phyloP scores from a whole-genome alignment of 2,888 invertebrate species.

The Alcis repandata region DNA sequence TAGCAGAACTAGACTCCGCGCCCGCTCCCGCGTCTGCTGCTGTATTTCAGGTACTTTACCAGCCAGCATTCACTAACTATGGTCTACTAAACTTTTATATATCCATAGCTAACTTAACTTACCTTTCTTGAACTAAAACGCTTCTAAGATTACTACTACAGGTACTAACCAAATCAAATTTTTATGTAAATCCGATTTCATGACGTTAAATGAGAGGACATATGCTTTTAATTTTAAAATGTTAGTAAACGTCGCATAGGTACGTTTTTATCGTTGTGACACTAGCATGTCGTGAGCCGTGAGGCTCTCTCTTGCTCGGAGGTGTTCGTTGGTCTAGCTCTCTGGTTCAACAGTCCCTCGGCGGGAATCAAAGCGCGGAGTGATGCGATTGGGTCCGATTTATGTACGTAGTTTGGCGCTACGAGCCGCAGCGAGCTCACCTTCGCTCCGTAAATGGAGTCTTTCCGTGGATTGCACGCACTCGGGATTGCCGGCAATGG shows the following conservation, averaged over 20 bases:
- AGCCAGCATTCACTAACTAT: slow-evolving; percentile 1
- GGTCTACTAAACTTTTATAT: neutral
- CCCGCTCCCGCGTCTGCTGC: neutral
- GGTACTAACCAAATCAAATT: too few species aligned
- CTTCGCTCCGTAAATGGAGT: slow-evolving; percentile 46
- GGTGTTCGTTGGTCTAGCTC: slow-evolving; percentile 15
- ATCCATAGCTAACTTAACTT: too few species aligned
- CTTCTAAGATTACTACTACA: too few species aligned
- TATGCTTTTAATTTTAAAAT: too few species aligned
- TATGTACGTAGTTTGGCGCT: slow-evolving; percentile 55
- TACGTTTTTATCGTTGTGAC: too few species aligned
- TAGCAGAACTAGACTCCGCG: slow-evolving; percentile 1
- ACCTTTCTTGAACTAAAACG: too few species aligned
- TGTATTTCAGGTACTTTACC: slow-evolving; percentile 1
- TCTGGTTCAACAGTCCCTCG: slow-evolving; percentile 32
- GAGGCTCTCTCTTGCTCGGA: neutral
- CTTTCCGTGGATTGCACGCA: slow-evolving; percentile 62
- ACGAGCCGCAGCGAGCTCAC: slow-evolving; percentile 45
- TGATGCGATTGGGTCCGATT: slow-evolving; percentile 65
- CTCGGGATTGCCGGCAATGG: slow-evolving; percentile 57
- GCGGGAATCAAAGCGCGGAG: slow-evolving; percentile 42
- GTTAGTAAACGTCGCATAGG: too few species aligned
- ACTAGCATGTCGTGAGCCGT: too few species aligned
- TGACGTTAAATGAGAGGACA: too few species aligned
- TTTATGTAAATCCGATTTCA: too few species aligned